A percentile compares a stretch with the other conserved stretches of the same genome.
phyloP scores from a whole-genome alignment of 2,888 invertebrate species.

The Parnassius apollo region DNA sequence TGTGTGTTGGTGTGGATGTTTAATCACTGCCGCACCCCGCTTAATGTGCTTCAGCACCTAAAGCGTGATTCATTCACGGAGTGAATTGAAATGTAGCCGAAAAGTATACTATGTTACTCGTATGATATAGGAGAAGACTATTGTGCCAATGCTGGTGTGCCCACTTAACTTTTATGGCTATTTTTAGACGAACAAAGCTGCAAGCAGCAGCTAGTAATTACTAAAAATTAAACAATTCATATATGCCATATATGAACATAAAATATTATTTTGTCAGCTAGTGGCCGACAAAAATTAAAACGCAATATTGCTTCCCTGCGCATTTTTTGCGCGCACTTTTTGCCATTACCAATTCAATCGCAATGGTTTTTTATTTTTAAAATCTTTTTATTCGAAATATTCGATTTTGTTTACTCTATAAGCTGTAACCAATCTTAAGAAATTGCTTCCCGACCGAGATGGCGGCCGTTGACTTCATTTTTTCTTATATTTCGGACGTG shows the following conservation, averaged over 20 bases:
- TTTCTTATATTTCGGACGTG: background rate
- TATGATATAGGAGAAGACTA: background rate
- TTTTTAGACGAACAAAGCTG: no score
- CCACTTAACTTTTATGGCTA: no score
- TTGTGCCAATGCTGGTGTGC: no score
- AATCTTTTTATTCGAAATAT: conserved; percentile 7
- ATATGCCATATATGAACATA: background rate
- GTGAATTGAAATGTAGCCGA: background rate
- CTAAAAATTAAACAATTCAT: background rate
- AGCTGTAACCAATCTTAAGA: conserved; percentile 37
- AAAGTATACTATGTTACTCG: background rate
- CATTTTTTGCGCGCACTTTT: conserved; percentile 8
- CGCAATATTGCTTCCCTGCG: background rate
- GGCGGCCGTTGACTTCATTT: conserved; percentile 31
- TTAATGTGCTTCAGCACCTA: no score
- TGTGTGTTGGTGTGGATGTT: no score
- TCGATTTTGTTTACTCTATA: conserved; percentile 31
- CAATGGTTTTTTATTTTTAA: conserved; percentile 9
- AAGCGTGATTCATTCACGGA: no score
- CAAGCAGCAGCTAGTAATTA: no score
- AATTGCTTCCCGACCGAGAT: conserved; percentile 35
- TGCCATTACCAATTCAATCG: conserved; percentile 1
- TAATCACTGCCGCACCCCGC: no score
- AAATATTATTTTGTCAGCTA: conserved; percentile 18
- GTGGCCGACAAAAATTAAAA: conserved; percentile 5